Conservation (phyloP, 2,888 invertebrate species). For the Sarcophaga subvicina region DNA sequence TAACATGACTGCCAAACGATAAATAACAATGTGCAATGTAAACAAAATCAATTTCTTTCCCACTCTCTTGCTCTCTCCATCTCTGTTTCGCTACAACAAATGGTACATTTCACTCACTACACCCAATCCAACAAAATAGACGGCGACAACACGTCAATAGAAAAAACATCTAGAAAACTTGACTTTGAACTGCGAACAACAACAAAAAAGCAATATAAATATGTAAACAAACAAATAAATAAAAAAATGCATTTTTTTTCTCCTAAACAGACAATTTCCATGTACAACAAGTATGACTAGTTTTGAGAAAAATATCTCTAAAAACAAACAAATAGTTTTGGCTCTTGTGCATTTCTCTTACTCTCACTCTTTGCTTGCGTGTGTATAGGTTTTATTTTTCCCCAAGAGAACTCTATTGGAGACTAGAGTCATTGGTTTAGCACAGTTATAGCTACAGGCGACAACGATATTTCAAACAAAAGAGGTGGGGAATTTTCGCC, state of each 20-base stretch:
- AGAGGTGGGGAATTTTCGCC: too few relatives aligned
- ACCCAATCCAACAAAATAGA: constrained; percentile 8
- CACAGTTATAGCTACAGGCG: neutral
- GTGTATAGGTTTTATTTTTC: neutral
- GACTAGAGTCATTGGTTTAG: neutral
- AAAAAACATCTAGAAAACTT: constrained; percentile 63
- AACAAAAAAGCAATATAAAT: neutral
- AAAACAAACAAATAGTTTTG: constrained; percentile 14
- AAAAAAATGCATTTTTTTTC: neutral
- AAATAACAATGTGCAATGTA: neutral
- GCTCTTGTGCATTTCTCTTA: constrained; percentile 15
- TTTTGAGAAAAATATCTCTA: constrained; percentile 57
- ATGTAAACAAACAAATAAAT: constrained; percentile 29
- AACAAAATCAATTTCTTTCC: neutral
- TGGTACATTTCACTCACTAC: constrained; percentile 41
- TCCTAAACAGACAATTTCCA: constrained; percentile 52
- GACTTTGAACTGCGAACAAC: constrained; percentile 63
- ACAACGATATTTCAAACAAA: neutral
- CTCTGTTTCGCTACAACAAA: neutral
- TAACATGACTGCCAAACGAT: neutral
- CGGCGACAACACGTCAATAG: constrained; percentile 7
- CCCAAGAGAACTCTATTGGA: neutral
- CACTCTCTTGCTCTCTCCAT: neutral
- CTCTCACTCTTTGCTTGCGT: neutral
- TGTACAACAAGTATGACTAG: constrained; percentile 67